These are phyloP conservation scores for Pomacea canaliculata DNA, from an alignment of 2,888 invertebrate species.

Conservation along the genomic window DNA sequence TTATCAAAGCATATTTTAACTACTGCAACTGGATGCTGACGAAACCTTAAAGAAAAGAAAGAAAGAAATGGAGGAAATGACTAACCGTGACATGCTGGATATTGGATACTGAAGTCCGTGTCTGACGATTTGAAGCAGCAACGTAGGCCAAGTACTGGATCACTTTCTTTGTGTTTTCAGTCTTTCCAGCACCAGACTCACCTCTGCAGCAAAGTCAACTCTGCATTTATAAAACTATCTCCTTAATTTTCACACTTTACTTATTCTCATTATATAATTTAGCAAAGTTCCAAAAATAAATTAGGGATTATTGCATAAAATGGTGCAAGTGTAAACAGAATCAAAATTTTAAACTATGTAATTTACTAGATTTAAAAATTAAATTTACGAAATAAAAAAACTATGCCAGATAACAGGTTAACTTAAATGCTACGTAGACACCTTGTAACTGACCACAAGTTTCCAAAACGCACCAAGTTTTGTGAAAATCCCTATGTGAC, in stretches of 20 bases:
- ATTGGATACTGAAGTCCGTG: constrained; percentile 54
- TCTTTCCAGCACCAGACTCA: constrained; percentile 99
- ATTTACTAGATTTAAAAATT: no score
- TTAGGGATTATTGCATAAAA: neutral
- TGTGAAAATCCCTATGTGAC: no score
- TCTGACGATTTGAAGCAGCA: constrained; percentile 82
- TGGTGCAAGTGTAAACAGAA: no score
- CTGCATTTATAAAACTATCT: no score
- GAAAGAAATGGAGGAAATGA: neutral
- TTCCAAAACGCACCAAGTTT: no score
- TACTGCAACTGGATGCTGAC: neutral
- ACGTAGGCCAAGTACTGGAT: constrained; percentile 99
- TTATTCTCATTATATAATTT: no score
- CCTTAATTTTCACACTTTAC: neutral
- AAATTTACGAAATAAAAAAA: no score
- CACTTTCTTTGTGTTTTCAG: constrained; percentile 99
- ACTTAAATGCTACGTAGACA: no score
- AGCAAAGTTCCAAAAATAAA: no score
- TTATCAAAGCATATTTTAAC: neutral
- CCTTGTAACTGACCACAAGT: no score
- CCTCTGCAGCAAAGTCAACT: constrained; percentile 73
- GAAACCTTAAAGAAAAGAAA: neutral
- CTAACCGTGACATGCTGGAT: constrained; percentile 47
- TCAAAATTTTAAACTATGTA: no score
- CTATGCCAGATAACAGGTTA: no score